Percentiles rank a stretch among this genome's conserved stretches.
These are phyloP conservation scores for Melanaphis sacchari DNA, from an alignment of 1,140 invertebrate species.

Conservation along the genomic window DNA sequence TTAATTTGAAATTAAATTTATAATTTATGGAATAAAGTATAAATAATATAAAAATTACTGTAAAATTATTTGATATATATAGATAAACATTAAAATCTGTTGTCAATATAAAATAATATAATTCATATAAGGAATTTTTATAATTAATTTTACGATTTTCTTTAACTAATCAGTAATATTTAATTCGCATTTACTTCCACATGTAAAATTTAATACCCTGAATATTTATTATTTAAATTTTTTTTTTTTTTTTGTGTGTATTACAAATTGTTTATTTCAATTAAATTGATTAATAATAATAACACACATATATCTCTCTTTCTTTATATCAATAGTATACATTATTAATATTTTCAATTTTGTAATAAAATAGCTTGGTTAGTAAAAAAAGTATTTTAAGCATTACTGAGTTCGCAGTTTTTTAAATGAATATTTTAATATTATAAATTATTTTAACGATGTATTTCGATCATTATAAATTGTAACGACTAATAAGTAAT, in stretches of 20 bases:
- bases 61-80: background rate
- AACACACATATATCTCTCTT: background rate
- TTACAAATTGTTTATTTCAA: background rate
- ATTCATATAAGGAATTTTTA: background rate
- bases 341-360: background rate
- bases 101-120: background rate
- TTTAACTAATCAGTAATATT: background rate
- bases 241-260: background rate
- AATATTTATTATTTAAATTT: background rate
- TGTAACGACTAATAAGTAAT: background rate
- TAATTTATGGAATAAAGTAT: too few relatives aligned
- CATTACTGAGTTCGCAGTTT: background rate
- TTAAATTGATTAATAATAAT: constrained; percentile 9
- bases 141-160: background rate
- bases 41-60: background rate
- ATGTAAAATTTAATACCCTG: background rate
- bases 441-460: background rate
- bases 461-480: background rate
- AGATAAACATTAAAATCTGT: background rate
- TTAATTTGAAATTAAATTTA: too few relatives aligned
- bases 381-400: background rate
- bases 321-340: background rate
- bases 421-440: background rate
- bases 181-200: background rate
- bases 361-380: background rate